Conservation (phyloP, 1,140 invertebrate species). For the Trigoniulus corallinus region DNA sequence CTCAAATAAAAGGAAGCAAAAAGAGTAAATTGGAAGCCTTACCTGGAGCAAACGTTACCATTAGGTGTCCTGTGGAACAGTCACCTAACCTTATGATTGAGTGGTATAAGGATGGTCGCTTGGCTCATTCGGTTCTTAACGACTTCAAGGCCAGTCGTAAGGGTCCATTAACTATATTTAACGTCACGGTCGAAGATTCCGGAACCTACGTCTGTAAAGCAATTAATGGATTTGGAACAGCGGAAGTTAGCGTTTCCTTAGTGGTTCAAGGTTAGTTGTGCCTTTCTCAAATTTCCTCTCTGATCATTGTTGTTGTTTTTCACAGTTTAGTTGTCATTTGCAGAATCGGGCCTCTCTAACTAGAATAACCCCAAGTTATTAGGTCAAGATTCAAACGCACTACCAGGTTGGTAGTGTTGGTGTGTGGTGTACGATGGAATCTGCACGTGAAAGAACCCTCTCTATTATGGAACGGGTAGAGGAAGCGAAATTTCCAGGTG, state of each 20-base stretch:
- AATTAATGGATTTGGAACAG: constrained; percentile 1
- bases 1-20: not conserved
- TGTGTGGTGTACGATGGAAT: too few relatives aligned
- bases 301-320: too few relatives aligned
- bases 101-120: not conserved
- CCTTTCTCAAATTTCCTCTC: too few relatives aligned
- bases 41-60: not conserved
- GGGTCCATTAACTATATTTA: not conserved
- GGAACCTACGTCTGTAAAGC: not conserved
- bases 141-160: not conserved
- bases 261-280: not conserved
- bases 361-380: too few relatives aligned
- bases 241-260: not conserved
- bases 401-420: too few relatives aligned
- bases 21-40: not conserved
- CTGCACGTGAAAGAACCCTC: too few relatives aligned
- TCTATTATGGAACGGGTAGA: too few relatives aligned
- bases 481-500: too few relatives aligned
- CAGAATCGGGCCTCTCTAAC: too few relatives aligned
- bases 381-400: too few relatives aligned
- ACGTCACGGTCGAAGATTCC: not conserved
- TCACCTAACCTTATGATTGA: not conserved
- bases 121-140: not conserved
- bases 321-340: too few relatives aligned
- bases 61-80: not conserved